These are phyloP conservation scores for Cotesia congregata DNA, from an alignment of 2,888 invertebrate species.

Conservation along the genomic window DNA sequence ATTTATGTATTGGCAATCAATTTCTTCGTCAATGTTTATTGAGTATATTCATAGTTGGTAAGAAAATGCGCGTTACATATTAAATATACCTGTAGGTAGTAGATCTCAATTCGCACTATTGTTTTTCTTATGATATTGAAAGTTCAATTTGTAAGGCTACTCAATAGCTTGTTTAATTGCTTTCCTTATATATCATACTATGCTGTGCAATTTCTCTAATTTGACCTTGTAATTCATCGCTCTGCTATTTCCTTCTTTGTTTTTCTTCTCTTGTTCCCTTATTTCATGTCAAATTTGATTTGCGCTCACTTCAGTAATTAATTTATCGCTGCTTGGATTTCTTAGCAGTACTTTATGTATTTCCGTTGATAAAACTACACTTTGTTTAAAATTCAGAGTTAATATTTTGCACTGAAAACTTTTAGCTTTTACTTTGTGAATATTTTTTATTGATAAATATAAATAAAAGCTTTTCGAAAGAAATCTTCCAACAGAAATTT, in stretches of 20 bases:
- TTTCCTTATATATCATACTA: neutral
- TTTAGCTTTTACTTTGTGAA: neutral
- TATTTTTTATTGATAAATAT: no score
- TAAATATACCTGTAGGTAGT: neutral
- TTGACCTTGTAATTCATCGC: neutral
- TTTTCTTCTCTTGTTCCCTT: neutral
- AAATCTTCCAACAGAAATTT: neutral
- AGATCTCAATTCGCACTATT: neutral
- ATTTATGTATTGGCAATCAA: neutral
- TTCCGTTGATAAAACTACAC: neutral
- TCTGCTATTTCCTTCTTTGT: neutral
- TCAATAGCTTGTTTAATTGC: neutral
- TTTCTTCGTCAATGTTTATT: neutral
- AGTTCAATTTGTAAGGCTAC: neutral
- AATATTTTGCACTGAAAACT: neutral
- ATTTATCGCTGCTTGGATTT: neutral
- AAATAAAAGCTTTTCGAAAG: neutral
- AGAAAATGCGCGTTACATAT: neutral
- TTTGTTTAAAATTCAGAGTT: neutral
- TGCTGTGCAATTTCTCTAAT: neutral
- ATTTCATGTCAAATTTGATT: neutral
- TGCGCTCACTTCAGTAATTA: neutral
- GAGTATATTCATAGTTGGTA: neutral
- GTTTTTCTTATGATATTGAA: neutral
- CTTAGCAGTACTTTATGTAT: neutral